A percentile compares a stretch with the other conserved stretches of the same genome.
These are phyloP conservation scores for Dendrophyllia cribrosa DNA, from an alignment of 64 coral and sea anemone genomes.

Conservation along the genomic window DNA sequence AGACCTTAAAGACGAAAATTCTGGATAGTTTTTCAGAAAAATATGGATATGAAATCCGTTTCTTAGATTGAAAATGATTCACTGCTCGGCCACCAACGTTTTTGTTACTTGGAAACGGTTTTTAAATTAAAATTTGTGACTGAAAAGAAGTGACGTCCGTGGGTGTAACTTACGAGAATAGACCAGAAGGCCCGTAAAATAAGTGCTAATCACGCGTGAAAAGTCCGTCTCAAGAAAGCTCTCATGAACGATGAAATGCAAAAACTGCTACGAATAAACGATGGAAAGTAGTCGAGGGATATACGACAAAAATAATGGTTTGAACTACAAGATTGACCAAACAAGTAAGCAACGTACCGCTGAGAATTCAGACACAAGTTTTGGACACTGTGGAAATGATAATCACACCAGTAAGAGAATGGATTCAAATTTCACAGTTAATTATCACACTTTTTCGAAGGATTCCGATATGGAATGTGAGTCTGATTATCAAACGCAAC, in stretches of 20 bases:
- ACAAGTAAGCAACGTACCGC: not conserved
- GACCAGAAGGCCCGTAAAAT: not conserved
- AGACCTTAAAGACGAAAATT: not conserved
- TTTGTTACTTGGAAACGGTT: not conserved
- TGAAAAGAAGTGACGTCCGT: not conserved
- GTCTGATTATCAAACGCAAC: not conserved
- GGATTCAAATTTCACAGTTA: not conserved
- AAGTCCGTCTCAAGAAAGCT: too few species aligned
- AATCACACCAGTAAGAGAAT: not conserved
- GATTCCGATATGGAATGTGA: not conserved
- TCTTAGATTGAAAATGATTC: not conserved
- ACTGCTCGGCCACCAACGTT: not conserved
- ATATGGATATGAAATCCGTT: not conserved
- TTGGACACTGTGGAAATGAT: not conserved
- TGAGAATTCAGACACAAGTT: not conserved
- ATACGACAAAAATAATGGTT: not conserved
- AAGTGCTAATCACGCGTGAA: not conserved
- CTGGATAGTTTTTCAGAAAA: too few species aligned
- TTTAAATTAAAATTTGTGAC: not conserved
- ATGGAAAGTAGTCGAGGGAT: not conserved
- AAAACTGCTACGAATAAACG: too few species aligned
- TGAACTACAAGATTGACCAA: not conserved
- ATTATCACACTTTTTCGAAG: not conserved
- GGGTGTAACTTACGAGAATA: not conserved
- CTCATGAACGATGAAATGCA: too few species aligned